Conservation (phyloP, 35 echinoderm and acorn worm genomes). For the Stichopus chloronotus region DNA sequence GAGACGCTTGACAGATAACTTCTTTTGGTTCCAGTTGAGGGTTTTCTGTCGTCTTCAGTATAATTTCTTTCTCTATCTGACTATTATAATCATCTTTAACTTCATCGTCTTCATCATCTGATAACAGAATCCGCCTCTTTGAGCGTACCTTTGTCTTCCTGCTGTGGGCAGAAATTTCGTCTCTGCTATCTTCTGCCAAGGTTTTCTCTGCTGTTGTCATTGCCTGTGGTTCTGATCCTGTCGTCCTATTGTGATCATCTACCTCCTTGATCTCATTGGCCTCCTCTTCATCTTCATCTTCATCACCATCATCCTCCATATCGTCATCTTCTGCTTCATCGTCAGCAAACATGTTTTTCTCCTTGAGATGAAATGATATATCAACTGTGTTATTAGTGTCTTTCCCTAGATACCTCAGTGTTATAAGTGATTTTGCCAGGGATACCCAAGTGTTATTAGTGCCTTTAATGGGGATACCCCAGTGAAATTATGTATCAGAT, state of each 20-base stretch:
- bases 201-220: slow-evolving; percentile 18
- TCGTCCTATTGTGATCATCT: not conserved
- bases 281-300: slow-evolving; percentile 44
- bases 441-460: no score
- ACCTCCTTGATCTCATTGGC: slow-evolving; percentile 32
- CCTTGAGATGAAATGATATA: not conserved
- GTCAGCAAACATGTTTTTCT: slow-evolving; percentile 69
- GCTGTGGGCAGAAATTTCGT: slow-evolving; percentile 63
- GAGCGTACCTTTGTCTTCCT: slow-evolving; percentile 25
- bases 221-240: not conserved
- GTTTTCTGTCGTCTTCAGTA: not conserved
- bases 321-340: slow-evolving; percentile 70
- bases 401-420: no score
- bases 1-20: not conserved
- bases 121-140: slow-evolving; percentile 59
- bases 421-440: no score
- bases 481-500: no score
- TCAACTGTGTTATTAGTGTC: no score
- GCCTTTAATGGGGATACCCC: no score
- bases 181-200: slow-evolving; percentile 34
- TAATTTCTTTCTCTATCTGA: not conserved
- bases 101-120: slow-evolving; percentile 73
- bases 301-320: slow-evolving; percentile 32
- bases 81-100: not conserved
- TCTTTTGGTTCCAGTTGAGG: not conserved